Evolutionary conservation across 2,797 vertebrate genomes (phyloP).

Genomic region (Streptopelia turtur): DNA sequence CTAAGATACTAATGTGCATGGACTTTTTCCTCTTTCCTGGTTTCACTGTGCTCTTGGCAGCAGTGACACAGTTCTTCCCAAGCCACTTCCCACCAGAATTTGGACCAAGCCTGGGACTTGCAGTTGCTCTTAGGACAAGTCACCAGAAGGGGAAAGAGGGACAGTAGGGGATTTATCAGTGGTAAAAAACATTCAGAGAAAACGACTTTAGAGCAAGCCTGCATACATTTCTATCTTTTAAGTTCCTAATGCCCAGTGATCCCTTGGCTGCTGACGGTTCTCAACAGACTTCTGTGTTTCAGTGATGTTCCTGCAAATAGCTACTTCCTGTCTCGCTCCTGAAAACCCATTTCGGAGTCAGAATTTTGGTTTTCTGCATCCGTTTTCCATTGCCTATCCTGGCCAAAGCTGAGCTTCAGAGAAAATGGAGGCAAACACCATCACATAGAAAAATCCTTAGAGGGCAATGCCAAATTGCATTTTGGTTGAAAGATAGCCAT

Average conservation of each 20-base stretch:
- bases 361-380: background rate
- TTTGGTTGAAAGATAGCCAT: background rate
- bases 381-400: background rate
- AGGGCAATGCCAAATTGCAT: background rate
- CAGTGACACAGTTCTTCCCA: background rate
- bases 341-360: background rate
- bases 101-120: accelerated
- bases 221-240: background rate
- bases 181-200: background rate
- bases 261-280: background rate
- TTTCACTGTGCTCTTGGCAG: background rate
- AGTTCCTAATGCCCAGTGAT: background rate
- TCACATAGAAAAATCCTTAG: background rate
- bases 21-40: background rate
- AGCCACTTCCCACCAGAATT: background rate
- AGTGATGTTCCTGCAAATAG: background rate
- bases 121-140: background rate
- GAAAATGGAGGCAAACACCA: background rate
- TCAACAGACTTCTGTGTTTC: background rate
- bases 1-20: no score
- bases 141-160: no score
- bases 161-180: background rate
- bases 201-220: background rate
- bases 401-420: background rate
- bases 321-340: background rate